Percentiles rank a stretch among this genome's conserved stretches.
These are phyloP conservation scores for Anas bahamensis DNA, from an alignment of 2,797 vertebrate genomes.

Conservation along the genomic window DNA sequence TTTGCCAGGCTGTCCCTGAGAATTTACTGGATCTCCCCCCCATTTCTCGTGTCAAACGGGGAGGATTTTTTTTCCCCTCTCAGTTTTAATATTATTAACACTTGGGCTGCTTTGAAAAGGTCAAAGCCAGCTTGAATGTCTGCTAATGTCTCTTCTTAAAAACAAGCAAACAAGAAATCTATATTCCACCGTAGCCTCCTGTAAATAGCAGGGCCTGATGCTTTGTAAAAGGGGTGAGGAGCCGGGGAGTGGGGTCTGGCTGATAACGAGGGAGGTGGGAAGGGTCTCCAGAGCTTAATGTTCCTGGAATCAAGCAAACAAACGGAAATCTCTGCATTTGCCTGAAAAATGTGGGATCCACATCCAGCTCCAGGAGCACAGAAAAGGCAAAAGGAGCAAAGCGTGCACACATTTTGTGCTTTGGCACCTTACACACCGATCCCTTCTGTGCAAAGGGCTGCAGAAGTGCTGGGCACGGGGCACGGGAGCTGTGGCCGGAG, in stretches of 20 bases:
- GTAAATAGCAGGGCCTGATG: not conserved
- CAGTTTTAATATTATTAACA: conserved; percentile 16
- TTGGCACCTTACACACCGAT: not conserved
- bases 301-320: not conserved
- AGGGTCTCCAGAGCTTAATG: not conserved
- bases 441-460: not conserved
- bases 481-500: rapidly evolving
- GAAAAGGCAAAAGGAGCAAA: not conserved
- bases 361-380: not conserved
- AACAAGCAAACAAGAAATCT: not conserved
- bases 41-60: not conserved
- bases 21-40: not conserved
- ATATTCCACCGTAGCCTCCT: not conserved
- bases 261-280: not conserved
- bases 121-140: not conserved
- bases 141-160: not conserved
- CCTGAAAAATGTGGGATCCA: not conserved
- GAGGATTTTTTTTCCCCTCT: not conserved
- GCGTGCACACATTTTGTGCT: rapidly evolving
- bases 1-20: not conserved
- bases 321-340: not conserved
- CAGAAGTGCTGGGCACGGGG: not conserved
- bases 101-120: not conserved
- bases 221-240: not conserved
- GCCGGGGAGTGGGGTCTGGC: not conserved